A percentile compares a stretch with the other conserved stretches of the same genome.
Evolutionary conservation across 2,797 vertebrate species (phyloP).

Genomic region (Malurus splendens): DNA sequence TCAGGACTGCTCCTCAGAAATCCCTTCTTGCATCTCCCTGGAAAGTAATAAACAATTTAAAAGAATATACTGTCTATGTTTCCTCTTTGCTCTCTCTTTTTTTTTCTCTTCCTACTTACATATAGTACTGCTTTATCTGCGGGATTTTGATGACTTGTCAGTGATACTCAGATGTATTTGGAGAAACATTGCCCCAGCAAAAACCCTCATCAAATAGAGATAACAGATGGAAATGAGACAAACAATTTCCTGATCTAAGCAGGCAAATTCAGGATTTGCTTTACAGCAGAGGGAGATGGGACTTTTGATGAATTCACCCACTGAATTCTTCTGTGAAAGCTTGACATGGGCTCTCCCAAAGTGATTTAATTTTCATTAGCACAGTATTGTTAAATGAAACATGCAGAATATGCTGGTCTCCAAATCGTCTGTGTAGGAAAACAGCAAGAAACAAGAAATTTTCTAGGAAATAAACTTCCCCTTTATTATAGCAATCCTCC

Average conservation of each 20-base stretch:
- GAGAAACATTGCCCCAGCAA: constrained; percentile 21
- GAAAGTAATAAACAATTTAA: neutral
- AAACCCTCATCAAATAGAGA: constrained; percentile 13
- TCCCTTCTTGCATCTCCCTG: neutral
- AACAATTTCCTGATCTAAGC: constrained; percentile 18
- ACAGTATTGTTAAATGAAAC: neutral
- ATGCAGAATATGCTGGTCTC: neutral
- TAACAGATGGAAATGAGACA: constrained; percentile 20
- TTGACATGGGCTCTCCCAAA: neutral
- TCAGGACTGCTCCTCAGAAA: neutral
- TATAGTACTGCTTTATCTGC: neutral
- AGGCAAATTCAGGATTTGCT: constrained; percentile 3
- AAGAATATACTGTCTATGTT: neutral
- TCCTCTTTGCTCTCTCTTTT: neutral
- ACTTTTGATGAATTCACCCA: constrained; percentile 16
- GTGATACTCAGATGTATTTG: constrained; percentile 2
- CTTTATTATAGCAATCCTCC: neutral
- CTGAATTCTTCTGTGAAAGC: constrained; percentile 12
- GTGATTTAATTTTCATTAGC: constrained; percentile 29
- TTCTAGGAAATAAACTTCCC: neutral
- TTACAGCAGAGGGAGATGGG: neutral
- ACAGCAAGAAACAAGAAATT: neutral
- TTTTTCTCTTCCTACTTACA: neutral
- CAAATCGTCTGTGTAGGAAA: neutral
- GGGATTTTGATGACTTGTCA: constrained; percentile 22